Base-by-base conservation (phyloP, 2,888 invertebrate species). In the Diaphora mendica region DNA sequence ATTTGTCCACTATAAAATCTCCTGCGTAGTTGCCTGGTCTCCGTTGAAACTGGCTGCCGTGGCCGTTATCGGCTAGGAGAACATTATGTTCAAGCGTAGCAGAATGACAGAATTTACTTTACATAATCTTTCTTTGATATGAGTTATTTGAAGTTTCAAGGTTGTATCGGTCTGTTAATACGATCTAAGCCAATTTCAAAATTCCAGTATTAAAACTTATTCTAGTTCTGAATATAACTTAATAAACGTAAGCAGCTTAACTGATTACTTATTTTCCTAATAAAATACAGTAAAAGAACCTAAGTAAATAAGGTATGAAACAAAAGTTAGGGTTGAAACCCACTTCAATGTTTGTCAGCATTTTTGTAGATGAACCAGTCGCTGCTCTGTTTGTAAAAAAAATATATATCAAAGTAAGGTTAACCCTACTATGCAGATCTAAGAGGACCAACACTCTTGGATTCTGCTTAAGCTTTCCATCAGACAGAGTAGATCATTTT, bases 231-330 rank as follows among this genome's bases (percentile, higher is more conserved):
- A 42, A 62, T 30, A 66, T 64, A 73, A 67, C 42, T 59, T 70
- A 77, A 78, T 76, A 73, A 78, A 75, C 72, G 42, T 75, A 72
- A 80, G 74, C 69, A 65, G 83, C 74, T 84, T 70, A 80, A 77
- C 67, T 74, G 77, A 77, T 78, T 78, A 78, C 77, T 68, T 70
- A 77, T 75, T 79, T 75, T 39, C 59, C 51, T 73, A 83, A 77
- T 79, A 77, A 84, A 83, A 77, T 77, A 78, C 68, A 35, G 75
- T 76, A 77, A 80, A 74, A 83, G 71, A 70, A 69, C 86, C 84
- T 85, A 81, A 85, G 77, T 55, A 84, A 84, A 85, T 74, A 82
- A 44, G 64, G 44, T 64, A 68, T 74, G 73, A 73, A 79, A 75
- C 68, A 75, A 78, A 79, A 81, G 75, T 72, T 83, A 78, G 65